Percentiles rank a stretch among this genome's conserved stretches.
Evolutionary conservation across 2,888 invertebrate species (phyloP).

Genomic region (Xylocampa areola): DNA sequence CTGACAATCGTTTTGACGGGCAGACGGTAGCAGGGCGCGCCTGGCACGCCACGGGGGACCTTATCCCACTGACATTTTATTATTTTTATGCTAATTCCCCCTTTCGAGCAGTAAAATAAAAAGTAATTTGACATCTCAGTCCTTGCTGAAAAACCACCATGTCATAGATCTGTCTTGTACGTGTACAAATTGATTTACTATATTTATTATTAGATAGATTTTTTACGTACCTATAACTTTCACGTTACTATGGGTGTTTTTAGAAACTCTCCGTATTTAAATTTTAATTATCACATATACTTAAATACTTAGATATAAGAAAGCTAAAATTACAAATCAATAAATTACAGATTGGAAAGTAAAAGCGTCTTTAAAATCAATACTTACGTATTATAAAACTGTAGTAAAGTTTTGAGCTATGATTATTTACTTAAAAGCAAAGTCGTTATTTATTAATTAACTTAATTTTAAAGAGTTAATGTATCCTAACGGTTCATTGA

Average conservation of each 20-base stretch:
- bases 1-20: conserved; percentile 80
- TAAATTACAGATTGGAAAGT: no score
- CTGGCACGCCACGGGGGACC: conserved; percentile 71
- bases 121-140: conserved; percentile 69
- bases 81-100: conserved; percentile 85
- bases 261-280: no score
- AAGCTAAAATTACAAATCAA: no score
- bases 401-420: no score
- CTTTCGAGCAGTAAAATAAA: conserved; percentile 71
- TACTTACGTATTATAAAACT: no score
- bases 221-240: neutral
- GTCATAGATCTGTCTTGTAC: conserved; percentile 6
- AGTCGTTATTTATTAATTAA: no score
- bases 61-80: conserved; percentile 79
- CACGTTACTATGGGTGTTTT: neutral
- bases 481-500: no score
- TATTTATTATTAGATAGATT: neutral
- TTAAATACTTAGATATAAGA: no score
- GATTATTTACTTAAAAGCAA: no score
- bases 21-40: conserved; percentile 66
- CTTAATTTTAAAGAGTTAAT: no score
- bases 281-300: no score
- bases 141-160: conserved; percentile 42
- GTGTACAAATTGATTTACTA: conserved; percentile 7
- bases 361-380: no score